A percentile compares a stretch with the other conserved stretches of the same genome.
phyloP scores from a whole-genome alignment of 2,113 vertebrate species.

The Oreotrochilus melanogaster region DNA sequence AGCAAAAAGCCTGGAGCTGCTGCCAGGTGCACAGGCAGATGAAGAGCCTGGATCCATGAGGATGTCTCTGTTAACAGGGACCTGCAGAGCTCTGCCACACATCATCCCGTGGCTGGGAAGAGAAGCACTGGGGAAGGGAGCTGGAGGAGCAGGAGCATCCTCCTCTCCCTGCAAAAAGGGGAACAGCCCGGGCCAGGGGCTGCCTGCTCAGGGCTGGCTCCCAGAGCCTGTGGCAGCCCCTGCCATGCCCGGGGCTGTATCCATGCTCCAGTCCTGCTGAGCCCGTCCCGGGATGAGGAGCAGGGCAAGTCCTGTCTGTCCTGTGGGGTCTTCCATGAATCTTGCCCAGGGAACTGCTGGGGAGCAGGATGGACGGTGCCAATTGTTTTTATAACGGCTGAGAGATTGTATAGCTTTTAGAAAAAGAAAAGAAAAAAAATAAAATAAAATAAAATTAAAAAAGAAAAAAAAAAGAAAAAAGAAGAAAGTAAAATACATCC shows the following conservation, averaged over 20 bases:
- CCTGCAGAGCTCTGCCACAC: background rate
- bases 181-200: accelerated
- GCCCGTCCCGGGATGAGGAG: background rate
- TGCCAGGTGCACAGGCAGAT: accelerated
- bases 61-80: background rate
- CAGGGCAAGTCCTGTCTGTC: background rate
- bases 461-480: no score
- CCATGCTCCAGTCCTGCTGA: accelerated
- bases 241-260: accelerated
- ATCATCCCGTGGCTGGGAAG: background rate
- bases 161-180: background rate
- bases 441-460: no score
- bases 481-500: background rate
- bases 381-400: background rate
- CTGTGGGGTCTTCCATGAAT: accelerated
- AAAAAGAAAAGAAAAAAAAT: background rate
- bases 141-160: background rate
- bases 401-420: background rate
- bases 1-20: background rate
- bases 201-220: accelerated
- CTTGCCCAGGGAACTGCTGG: accelerated
- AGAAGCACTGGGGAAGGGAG: no score
- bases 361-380: background rate
- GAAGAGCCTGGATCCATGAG: background rate
- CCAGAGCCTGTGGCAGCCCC: accelerated